These are phyloP conservation scores for Limnephilus lunatus DNA, from an alignment of 2,888 invertebrate genomes.

Conservation along the genomic window DNA sequence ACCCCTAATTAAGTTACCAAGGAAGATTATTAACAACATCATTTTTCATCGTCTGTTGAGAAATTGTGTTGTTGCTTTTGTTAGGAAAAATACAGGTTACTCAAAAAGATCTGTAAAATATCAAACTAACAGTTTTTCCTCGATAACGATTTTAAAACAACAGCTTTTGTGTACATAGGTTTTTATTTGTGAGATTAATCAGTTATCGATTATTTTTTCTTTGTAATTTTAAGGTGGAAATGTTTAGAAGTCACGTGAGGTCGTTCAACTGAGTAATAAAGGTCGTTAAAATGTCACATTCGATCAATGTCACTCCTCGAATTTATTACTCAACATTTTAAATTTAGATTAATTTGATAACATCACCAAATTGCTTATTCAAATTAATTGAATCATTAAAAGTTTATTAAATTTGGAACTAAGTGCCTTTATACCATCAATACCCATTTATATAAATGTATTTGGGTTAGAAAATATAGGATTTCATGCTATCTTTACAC, in stretches of 20 bases:
- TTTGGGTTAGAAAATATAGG: background rate
- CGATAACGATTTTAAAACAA: background rate
- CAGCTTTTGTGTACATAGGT: background rate
- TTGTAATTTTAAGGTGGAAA: background rate
- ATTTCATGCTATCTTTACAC: background rate
- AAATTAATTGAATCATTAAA: background rate
- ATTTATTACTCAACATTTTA: background rate
- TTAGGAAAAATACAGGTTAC: background rate
- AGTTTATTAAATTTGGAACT: background rate
- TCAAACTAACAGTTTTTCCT: background rate
- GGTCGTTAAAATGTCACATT: background rate
- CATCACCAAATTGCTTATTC: background rate
- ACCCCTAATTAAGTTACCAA: slow-evolving; percentile 49
- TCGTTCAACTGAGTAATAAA: background rate
- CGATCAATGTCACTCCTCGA: background rate
- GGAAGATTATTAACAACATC: slow-evolving; percentile 47
- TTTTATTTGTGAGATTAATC: background rate
- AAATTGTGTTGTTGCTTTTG: slow-evolving; percentile 37
- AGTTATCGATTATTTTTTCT: background rate
- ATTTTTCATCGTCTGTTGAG: slow-evolving; percentile 47
- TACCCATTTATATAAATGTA: background rate
- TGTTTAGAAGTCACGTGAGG: background rate
- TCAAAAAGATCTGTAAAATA: background rate
- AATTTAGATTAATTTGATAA: background rate
- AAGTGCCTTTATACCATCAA: background rate